A percentile compares a stretch with the other conserved stretches of the same genome.
Conservation (phyloP, 2,888 invertebrate species). For the Tetragonula carbonaria region DNA sequence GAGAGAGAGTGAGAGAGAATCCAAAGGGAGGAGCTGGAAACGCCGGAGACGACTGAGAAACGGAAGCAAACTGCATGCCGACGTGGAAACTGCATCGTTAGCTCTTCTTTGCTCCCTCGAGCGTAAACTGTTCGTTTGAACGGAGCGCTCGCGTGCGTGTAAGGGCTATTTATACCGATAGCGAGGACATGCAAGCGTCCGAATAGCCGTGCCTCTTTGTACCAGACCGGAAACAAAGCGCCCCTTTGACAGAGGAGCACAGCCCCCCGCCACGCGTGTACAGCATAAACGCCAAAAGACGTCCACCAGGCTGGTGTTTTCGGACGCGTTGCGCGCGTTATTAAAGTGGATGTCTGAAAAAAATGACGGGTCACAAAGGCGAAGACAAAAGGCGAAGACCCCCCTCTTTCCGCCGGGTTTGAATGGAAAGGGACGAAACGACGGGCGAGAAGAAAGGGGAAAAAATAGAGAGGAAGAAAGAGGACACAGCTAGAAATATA, state of each 20-base stretch:
- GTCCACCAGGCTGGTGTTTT: slow-evolving; percentile 46
- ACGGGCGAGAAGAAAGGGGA: not conserved
- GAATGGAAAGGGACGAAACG: slow-evolving; percentile 13
- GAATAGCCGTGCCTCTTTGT: slow-evolving; percentile 32
- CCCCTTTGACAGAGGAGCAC: slow-evolving; percentile 27
- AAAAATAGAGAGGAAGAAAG: not conserved
- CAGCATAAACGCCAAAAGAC: slow-evolving; percentile 11
- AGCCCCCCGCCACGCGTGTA: not conserved
- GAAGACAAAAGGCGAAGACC: slow-evolving; percentile 70
- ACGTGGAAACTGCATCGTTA: slow-evolving; percentile 13
- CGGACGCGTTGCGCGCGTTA: slow-evolving; percentile 64
- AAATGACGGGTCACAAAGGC: slow-evolving; percentile 75
- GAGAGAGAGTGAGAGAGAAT: no score
- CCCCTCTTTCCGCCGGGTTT: slow-evolving; percentile 27
- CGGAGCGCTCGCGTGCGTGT: not conserved
- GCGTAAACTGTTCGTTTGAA: slow-evolving; percentile 31
- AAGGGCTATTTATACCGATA: slow-evolving; percentile 30
- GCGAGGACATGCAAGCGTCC: slow-evolving; percentile 11
- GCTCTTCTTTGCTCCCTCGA: slow-evolving; percentile 6
- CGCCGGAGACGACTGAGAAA: not conserved
- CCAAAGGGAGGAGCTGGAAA: no score
- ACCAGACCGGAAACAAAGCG: slow-evolving; percentile 24
- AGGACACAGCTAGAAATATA: no score
- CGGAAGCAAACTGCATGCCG: slow-evolving; percentile 8
- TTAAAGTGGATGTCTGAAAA: slow-evolving; percentile 75